Conservation (phyloP, 2,888 invertebrate species). For the Idaea biselata region DNA sequence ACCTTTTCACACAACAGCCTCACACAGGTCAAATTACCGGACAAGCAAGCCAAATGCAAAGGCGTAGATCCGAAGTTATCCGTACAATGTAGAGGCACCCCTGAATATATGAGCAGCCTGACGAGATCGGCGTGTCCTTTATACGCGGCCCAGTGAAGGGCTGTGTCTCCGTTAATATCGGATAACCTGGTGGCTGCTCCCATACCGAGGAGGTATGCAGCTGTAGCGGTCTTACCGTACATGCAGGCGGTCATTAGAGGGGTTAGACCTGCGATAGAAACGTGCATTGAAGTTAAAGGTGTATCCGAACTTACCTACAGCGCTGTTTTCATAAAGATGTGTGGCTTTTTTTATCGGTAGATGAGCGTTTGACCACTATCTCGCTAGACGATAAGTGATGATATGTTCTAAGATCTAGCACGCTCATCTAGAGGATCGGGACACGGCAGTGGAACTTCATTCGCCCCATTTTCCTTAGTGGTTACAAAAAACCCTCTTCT, state of each 20-base stretch:
- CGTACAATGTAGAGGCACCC: slow-evolving; percentile 92
- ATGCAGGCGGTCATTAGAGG: slow-evolving; percentile 96
- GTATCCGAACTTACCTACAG: too few relatives aligned
- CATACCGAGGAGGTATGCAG: slow-evolving; percentile 94
- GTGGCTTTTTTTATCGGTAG: too few relatives aligned
- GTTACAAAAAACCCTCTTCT: too few relatives aligned
- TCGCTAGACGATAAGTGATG: too few relatives aligned
- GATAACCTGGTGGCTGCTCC: slow-evolving; percentile 92
- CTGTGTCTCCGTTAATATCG: slow-evolving; percentile 96
- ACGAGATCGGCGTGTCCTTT: slow-evolving; percentile 95
- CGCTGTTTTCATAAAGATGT: too few relatives aligned
- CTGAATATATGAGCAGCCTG: slow-evolving; percentile 92
- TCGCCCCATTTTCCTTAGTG: too few relatives aligned
- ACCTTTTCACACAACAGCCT: slow-evolving; percentile 93
- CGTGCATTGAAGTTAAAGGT: slow-evolving; percentile 3
- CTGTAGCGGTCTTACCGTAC: slow-evolving; percentile 94
- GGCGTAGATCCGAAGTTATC: slow-evolving; percentile 97
- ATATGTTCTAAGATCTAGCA: too few relatives aligned
- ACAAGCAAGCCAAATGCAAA: slow-evolving; percentile 92
- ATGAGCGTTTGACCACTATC: too few relatives aligned
- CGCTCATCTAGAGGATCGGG: too few relatives aligned
- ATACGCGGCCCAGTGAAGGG: slow-evolving; percentile 96
- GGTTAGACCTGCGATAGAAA: slow-evolving; percentile 81
- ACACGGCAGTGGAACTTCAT: too few relatives aligned
- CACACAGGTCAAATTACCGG: slow-evolving; percentile 93